phyloP scores from a whole-genome alignment of 2,113 vertebrate genomes.

The Mirza zaza region DNA sequence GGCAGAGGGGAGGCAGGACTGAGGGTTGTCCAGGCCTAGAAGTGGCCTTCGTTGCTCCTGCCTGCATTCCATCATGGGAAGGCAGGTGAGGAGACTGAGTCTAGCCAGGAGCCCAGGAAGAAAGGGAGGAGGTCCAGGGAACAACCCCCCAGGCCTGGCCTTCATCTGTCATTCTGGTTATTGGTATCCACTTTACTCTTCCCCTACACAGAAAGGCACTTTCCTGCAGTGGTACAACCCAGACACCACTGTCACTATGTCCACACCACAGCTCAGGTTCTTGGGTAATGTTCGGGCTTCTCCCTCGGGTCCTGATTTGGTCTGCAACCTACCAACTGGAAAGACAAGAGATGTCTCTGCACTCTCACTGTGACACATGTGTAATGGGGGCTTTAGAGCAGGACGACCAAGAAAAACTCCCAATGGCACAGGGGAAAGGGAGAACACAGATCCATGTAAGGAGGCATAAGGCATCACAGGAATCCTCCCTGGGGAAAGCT shows the following conservation, averaged over 20 bases:
- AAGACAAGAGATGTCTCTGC: not conserved
- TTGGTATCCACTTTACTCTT: not conserved
- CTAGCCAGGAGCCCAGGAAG: not conserved
- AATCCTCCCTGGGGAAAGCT: too few relatives aligned
- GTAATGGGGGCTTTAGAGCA: not conserved
- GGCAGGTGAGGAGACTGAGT: not conserved
- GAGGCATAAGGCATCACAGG: not conserved
- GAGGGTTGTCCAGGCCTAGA: not conserved
- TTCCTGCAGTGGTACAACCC: too few relatives aligned
- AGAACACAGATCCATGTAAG: not conserved
- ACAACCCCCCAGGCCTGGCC: not conserved
- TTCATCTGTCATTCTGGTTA: not conserved
- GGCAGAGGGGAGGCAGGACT: too few relatives aligned
- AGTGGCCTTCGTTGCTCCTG: not conserved
- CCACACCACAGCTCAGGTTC: not conserved
- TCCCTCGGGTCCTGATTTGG: not conserved
- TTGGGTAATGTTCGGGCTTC: too few relatives aligned
- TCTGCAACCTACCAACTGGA: not conserved
- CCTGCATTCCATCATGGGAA: not conserved
- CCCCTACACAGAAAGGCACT: not conserved
- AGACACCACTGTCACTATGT: not conserved
- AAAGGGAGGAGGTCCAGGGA: too few relatives aligned
- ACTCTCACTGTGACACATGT: not conserved
- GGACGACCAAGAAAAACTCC: not conserved
- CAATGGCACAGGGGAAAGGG: too few relatives aligned